A percentile compares a stretch with the other conserved stretches of the same genome.
phyloP scores from a whole-genome alignment of 2,888 invertebrate species.

The Carpatolechia fugitivella region DNA sequence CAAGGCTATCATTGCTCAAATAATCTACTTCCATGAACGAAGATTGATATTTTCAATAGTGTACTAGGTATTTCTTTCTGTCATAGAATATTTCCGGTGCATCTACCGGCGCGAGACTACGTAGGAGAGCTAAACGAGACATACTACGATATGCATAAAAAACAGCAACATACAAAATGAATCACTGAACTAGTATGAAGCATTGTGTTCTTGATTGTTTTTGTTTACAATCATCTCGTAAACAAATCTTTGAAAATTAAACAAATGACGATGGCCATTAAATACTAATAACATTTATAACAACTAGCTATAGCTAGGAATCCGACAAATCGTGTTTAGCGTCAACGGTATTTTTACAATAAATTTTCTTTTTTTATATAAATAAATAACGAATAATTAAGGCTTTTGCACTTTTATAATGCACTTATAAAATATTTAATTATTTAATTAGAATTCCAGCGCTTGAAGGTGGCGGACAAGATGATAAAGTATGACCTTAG shows the following conservation, averaged over 20 bases:
- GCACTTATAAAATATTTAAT: too few species aligned
- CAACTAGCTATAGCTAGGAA: not conserved
- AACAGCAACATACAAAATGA: constrained; percentile 53
- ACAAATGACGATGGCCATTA: constrained; percentile 47
- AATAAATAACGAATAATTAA: too few species aligned
- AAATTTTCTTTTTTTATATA: too few species aligned
- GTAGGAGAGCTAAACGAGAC: constrained; percentile 40
- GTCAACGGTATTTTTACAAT: too few species aligned
- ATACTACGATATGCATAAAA: constrained; percentile 42
- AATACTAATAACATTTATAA: constrained; percentile 18
- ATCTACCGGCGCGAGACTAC: constrained; percentile 41
- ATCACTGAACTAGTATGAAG: constrained; percentile 54
- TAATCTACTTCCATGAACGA: constrained; percentile 56
- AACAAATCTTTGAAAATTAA: constrained; percentile 49
- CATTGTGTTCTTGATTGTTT: constrained; percentile 69
- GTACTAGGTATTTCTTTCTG: not conserved
- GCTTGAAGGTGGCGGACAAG: too few species aligned
- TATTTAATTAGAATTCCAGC: too few species aligned
- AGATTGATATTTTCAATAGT: not conserved
- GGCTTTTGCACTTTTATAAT: too few species aligned
- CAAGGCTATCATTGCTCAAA: constrained; percentile 61
- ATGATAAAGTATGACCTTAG: too few species aligned
- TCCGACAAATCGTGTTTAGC: too few species aligned
- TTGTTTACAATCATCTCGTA: constrained; percentile 42
- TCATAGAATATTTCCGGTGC: constrained; percentile 29